Base-by-base conservation (phyloP, 1,140 invertebrate species). In the Drosophila rhopaloa region DNA sequence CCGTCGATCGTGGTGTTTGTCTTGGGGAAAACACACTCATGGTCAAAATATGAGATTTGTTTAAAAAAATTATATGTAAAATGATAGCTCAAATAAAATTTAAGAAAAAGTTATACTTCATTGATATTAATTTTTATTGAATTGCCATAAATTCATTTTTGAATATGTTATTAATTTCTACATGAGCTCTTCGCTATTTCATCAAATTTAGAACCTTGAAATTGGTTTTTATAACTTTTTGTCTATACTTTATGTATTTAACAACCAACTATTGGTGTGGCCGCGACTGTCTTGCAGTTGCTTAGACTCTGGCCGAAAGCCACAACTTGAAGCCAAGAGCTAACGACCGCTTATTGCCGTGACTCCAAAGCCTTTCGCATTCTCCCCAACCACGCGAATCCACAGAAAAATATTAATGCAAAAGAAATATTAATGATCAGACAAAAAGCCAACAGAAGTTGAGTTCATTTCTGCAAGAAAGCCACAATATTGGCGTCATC, bases 301-400 rank as follows among this genome's bases (percentile, higher is more conserved):
- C 40, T 65, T 72, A 37, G 67, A 71, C 65, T 71, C 44, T 37
- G 67, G 65, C 65, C 35, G 2, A 29, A 63, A 80, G 77, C 79
- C 66, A 56, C 51, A 40, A 29, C 37, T 65, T 32, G 29, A 53
- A 53, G 59, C 51, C 58, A 75, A 75, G 76, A 75, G 80, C 63
- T 79, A 82, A 83, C 80, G 80, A 83, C 80, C 80, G 76, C 76
- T 59, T 48, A 61, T 47, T 75, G 80, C 62, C 80, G 65, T 81
- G 79, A 81, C 79, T 81, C 65, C 74, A 44, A 73, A 65, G 59
- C 53, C 62, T 62, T 67, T 65, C 54, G 38, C 58, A 61, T 65
- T 70, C 66, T 67, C 5, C 19, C 40, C n/a, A 51, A 29, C 38
- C 65, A 24, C 61, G 24, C 43, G 44, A 68, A 27, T 40, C 51